Percentiles rank a stretch among this genome's conserved stretches.
Conservation (phyloP, 2,113 vertebrate species). For the Phainopepla nitens region DNA sequence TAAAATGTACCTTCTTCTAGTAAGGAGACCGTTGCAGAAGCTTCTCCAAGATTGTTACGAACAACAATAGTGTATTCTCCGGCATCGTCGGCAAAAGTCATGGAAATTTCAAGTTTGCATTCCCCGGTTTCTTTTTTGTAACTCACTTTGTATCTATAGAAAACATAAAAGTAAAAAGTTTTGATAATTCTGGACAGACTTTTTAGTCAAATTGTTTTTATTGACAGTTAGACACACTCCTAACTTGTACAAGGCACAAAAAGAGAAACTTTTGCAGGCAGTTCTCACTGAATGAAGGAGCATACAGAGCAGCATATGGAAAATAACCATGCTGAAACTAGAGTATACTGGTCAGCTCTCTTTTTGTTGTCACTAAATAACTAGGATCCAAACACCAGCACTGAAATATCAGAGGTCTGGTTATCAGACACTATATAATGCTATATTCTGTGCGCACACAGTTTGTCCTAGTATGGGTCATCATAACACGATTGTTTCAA, state of each 20-base stretch:
- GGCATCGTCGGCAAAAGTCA: constrained; percentile 96
- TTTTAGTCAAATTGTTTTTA: neutral
- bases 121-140: constrained; percentile 92
- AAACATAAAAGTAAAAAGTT: neutral
- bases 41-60: constrained; percentile 89
- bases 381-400: neutral
- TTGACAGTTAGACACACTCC: neutral
- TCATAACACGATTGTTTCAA: neutral
- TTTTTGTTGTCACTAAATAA: neutral
- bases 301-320: neutral
- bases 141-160: constrained; percentile 87
- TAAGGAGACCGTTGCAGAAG: constrained; percentile 84
- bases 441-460: neutral
- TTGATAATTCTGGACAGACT: neutral
- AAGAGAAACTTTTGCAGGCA: neutral
- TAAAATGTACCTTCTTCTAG: constrained; percentile 86
- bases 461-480: neutral
- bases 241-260: neutral
- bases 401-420: neutral
- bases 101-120: constrained; percentile 94
- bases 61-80: constrained; percentile 91
- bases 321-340: neutral
- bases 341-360: neutral
- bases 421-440: neutral
- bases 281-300: neutral